A percentile compares a stretch with the other conserved stretches of the same genome.
These are phyloP conservation scores for Acanthurus lineatus DNA, from an alignment of 2,797 vertebrate species.

Conservation along the genomic window DNA sequence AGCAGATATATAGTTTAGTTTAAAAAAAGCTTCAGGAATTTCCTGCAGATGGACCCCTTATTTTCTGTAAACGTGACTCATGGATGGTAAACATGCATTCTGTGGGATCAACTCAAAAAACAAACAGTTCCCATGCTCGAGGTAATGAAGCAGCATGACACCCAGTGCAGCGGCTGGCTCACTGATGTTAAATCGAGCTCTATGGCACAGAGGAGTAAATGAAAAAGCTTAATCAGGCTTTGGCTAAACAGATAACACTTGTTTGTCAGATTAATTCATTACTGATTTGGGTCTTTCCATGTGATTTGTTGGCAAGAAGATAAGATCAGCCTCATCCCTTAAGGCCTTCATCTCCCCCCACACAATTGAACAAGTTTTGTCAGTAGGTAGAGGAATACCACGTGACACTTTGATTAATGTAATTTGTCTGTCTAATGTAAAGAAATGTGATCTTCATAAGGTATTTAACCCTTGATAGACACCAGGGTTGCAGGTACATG, in stretches of 20 bases:
- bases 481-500: neutral
- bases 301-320: neutral
- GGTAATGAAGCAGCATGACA: neutral
- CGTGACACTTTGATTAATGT: neutral
- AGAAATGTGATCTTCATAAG: neutral
- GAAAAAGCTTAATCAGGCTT: neutral
- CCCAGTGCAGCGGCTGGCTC: neutral
- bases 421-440: neutral
- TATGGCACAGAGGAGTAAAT: neutral
- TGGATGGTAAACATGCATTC: too few species aligned
- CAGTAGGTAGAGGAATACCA: neutral
- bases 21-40: neutral
- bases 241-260: neutral
- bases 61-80: neutral
- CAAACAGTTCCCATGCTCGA: neutral
- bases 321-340: neutral
- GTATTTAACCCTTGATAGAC: neutral
- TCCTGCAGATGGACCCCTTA: too few species aligned
- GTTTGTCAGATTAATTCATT: neutral
- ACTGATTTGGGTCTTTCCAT: neutral
- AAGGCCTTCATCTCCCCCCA: neutral
- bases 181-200: neutral
- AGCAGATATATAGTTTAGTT: neutral
- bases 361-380: neutral
- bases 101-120: neutral